These are phyloP conservation scores for Chloroceryle aenea DNA, from an alignment of 2,113 vertebrate species.

Conservation along the genomic window DNA sequence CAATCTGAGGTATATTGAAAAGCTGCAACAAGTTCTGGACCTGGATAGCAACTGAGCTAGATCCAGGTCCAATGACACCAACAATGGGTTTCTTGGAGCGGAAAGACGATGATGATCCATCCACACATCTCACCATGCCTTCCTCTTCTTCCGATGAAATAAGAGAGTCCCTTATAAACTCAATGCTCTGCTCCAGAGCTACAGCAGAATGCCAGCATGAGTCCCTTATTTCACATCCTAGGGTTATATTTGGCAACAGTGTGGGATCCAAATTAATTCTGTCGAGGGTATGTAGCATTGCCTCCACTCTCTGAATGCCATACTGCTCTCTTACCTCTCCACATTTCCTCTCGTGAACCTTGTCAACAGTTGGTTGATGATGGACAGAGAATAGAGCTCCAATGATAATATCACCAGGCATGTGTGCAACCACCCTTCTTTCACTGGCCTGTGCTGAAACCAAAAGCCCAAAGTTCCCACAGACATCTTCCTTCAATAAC, in stretches of 20 bases:
- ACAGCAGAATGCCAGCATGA: constrained; percentile 98
- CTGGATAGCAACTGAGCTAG: constrained; percentile 98
- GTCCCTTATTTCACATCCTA: constrained; percentile 97
- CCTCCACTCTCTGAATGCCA: constrained; percentile 97
- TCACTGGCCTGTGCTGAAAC: constrained; percentile 87
- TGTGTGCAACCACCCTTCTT: constrained; percentile 92
- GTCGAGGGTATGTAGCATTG: constrained; percentile 95
- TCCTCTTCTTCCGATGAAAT: constrained; percentile 92
- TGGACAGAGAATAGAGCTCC: constrained; percentile 97
- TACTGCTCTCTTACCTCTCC: constrained; percentile 96
- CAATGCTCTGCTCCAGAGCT: constrained; percentile 97
- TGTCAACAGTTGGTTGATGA: constrained; percentile 96
- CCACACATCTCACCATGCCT: constrained; percentile 86
- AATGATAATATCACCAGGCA: constrained; percentile 95
- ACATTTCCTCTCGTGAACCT: constrained; percentile 97
- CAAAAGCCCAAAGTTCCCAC: constrained; percentile 69
- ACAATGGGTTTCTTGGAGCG: constrained; percentile 96
- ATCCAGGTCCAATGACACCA: constrained; percentile 96
- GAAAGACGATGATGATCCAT: constrained; percentile 87
- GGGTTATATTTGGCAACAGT: constrained; percentile 91
- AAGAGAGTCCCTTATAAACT: constrained; percentile 97
- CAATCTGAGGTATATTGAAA: constrained; percentile 99
- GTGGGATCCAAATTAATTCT: constrained; percentile 91
- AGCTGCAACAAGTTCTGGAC: constrained; percentile 98
- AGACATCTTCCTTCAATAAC: constrained; percentile 79